Evolutionary conservation across 2,888 invertebrate genomes (phyloP), one percentile per base, ranked within the genome.

Genomic region (Stegophylla sp.): DNA sequence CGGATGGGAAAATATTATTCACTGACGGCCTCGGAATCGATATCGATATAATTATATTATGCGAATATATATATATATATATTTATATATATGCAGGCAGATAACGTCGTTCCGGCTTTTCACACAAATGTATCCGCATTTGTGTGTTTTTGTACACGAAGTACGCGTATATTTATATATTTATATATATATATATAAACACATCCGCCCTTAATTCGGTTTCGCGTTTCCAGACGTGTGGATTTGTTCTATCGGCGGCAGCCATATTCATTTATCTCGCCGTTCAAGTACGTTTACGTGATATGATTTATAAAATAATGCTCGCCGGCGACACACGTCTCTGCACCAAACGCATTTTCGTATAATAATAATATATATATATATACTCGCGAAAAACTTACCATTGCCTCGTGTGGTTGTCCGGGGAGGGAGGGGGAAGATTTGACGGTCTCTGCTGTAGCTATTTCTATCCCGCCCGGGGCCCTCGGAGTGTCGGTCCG

Each of bases 191-290:
- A 51, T 17, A 17, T 17, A 61, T 26, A 13, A n/a, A n/a, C n/a
- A n/a, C n/a, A n/a, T n/a, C n/a, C 17, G 17, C 3, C 59, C 61
- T 48, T 63, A 63, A 74, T 34, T 63, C 63, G 63, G 61, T 75
- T 75, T 53, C 64, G 23, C 20, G 75, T 75, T 75, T 64, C 75
- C 75, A 53, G 75, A 53, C 64, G 75, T 66, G 75, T 43, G 75
- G 64, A 75, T 66, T 75, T 66, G 64, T 75, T 53, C 45, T 45
- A 28, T 34, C n/a, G 20, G 34, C 34, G 34, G 34, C 23, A 20
- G 41, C 63, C n/a, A 64, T 41, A 75, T 75, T 64, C 64, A 51
- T 64, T 64, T 75, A 64, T 66, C 64, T 64, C 64, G n/a, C n/a
- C n/a, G 75, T 64, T 53, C 64, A 34, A 74, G 74, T 34, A 34